These are phyloP conservation scores for Mimachlamys varia DNA, from an alignment of 2,888 invertebrate species.

Conservation along the genomic window DNA sequence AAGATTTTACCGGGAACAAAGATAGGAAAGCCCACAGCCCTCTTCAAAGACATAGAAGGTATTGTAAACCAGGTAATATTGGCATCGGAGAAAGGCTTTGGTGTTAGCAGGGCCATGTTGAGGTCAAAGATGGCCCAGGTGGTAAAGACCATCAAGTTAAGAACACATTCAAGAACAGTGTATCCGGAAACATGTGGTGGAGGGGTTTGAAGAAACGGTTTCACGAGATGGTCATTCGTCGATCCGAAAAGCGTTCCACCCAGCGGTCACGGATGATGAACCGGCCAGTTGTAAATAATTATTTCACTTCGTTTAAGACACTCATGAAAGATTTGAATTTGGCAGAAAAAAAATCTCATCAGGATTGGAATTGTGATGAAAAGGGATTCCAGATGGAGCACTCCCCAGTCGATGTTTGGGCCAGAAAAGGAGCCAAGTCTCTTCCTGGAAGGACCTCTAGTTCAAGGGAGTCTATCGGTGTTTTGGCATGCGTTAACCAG, in stretches of 20 bases:
- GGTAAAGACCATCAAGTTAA: no score
- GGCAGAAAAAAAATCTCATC: slow-evolving; percentile 20
- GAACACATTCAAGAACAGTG: no score
- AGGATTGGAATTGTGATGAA: slow-evolving; percentile 45
- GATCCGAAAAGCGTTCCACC: no score
- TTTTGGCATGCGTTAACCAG: slow-evolving; percentile 34
- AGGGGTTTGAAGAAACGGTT: no score
- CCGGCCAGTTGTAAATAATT: slow-evolving; percentile 11
- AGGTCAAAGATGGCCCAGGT: slow-evolving; percentile 42
- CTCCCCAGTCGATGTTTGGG: slow-evolving; percentile 15
- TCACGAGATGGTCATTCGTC: no score
- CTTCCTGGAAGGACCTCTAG: not conserved
- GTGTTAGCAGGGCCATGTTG: slow-evolving; percentile 20
- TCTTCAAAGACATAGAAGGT: not conserved
- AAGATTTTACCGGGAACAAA: slow-evolving; percentile 38
- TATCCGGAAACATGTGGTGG: no score
- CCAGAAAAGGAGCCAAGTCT: slow-evolving; percentile 36
- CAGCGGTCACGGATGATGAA: slow-evolving; percentile 46
- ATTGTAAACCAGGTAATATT: not conserved
- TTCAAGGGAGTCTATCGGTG: slow-evolving; percentile 25
- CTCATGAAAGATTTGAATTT: not conserved
- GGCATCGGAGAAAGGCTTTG: slow-evolving; percentile 40
- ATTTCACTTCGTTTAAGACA: slow-evolving; percentile 39
- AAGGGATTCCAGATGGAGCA: no score
- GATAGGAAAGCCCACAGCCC: slow-evolving; percentile 39